Conservation (phyloP, 2,113 vertebrate species). For the Podarcis cretensis region DNA sequence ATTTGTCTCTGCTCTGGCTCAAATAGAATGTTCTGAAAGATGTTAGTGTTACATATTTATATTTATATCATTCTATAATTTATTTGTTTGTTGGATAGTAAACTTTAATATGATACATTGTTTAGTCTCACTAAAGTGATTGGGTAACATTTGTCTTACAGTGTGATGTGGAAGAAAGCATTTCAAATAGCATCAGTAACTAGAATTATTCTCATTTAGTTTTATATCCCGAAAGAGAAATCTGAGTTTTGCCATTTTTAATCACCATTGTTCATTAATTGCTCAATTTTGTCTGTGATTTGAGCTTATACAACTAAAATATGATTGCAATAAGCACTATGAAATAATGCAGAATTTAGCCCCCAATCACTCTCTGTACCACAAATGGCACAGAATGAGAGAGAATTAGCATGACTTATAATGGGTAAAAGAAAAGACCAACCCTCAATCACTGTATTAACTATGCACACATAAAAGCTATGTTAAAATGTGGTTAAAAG, state of each 20-base stretch:
- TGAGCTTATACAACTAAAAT: not conserved
- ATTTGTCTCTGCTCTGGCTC: not conserved
- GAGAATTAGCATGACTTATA: not conserved
- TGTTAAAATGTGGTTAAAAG: conserved; percentile 9
- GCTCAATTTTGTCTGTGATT: not conserved
- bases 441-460: not conserved
- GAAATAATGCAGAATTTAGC: not conserved
- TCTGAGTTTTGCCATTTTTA: not conserved
- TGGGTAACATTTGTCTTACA: not conserved
- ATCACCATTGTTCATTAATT: not conserved
- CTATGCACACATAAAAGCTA: conserved; percentile 1
- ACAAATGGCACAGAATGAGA: not conserved
- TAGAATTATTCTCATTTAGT: not conserved
- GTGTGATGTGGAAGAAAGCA: not conserved
- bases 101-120: not conserved
- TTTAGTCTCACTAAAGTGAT: not conserved
- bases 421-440: not conserved
- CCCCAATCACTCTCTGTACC: not conserved
- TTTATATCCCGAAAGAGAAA: not conserved
- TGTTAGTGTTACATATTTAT: not conserved
- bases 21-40: not conserved
- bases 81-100: not conserved
- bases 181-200: not conserved
- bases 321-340: not conserved
- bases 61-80: too few relatives aligned